These are phyloP conservation scores for Piprites chloris DNA, from an alignment of 2,113 vertebrate species.

Conservation along the genomic window DNA sequence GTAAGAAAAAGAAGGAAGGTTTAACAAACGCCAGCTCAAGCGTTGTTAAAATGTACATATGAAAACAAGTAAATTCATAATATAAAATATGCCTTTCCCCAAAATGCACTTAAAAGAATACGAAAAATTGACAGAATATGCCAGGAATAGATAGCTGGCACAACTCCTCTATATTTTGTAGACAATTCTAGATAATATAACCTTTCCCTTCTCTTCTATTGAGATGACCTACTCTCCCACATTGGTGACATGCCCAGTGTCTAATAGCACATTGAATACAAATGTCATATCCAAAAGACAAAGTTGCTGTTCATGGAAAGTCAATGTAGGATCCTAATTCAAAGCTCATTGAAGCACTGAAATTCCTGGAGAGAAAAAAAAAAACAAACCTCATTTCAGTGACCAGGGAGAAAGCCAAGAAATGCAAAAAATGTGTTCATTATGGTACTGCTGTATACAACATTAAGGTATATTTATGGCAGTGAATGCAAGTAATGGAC, in stretches of 20 bases:
- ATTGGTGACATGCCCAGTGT: neutral
- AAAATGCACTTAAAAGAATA: neutral
- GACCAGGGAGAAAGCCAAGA: neutral
- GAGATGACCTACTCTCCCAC: neutral
- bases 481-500: neutral
- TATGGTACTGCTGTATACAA: neutral
- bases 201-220: neutral
- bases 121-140: neutral
- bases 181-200: neutral
- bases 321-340: neutral
- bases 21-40: neutral
- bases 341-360: neutral
- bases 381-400: neutral
- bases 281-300: neutral
- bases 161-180: neutral
- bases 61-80: neutral
- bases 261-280: neutral
- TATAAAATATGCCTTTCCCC: neutral
- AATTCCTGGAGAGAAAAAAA: neutral
- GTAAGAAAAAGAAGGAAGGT: neutral
- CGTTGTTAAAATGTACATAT: neutral
- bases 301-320: neutral
- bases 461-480: neutral
- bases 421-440: neutral
- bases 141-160: neutral